Conservation (phyloP, 2,888 invertebrate genomes). For the Lycophotia porphyrea region DNA sequence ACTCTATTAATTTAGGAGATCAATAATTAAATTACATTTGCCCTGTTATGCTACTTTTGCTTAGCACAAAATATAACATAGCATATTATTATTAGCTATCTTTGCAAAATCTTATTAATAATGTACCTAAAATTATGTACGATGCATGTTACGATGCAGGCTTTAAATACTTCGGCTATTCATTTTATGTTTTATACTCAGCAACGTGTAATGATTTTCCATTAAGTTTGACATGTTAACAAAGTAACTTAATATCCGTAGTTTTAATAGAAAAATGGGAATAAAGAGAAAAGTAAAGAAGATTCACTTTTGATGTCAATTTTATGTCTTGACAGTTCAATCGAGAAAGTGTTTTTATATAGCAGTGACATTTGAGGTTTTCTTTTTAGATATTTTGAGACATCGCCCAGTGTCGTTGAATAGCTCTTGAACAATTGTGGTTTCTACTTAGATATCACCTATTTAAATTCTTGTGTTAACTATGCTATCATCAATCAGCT, state of each 20-base stretch:
- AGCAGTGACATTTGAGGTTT: background rate
- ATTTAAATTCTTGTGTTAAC: background rate
- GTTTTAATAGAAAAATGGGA: slow-evolving; percentile 22
- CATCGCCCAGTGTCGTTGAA: background rate
- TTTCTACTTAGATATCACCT: background rate
- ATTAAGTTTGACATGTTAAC: slow-evolving; percentile 26
- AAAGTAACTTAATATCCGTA: slow-evolving; percentile 52
- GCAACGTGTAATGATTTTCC: background rate
- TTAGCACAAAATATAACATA: background rate
- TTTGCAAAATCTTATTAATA: slow-evolving; percentile 50
- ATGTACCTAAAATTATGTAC: slow-evolving; percentile 57
- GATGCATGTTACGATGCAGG: slow-evolving; percentile 37
- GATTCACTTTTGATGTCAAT: slow-evolving; percentile 9
- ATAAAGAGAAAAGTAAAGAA: slow-evolving; percentile 8
- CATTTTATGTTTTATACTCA: slow-evolving; percentile 6
- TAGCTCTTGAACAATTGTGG: background rate
- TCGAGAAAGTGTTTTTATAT: background rate
- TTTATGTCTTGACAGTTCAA: background rate
- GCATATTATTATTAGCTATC: background rate
- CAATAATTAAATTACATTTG: too few species aligned
- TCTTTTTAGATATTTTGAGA: background rate
- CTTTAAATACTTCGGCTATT: slow-evolving; percentile 11
- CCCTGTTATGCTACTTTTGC: background rate
- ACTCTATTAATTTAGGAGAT: background rate
- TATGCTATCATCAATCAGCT: background rate